Evolutionary conservation across 2,113 vertebrate species (phyloP).

Genomic region (Leucopsar rothschildi): DNA sequence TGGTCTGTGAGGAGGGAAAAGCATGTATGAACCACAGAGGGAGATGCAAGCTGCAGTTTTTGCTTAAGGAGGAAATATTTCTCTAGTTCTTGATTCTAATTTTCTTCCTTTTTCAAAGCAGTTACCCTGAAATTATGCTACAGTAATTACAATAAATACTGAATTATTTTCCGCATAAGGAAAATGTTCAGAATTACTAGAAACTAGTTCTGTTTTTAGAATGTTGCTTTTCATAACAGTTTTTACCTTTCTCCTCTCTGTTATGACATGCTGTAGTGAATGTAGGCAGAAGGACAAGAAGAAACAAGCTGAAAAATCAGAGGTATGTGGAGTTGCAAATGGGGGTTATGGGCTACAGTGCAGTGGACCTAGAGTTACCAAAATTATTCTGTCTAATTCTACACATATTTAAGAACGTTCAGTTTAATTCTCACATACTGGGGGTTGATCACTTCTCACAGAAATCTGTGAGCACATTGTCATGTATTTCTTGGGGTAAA

Average conservation of each 20-base stretch:
- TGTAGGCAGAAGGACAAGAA: not conserved
- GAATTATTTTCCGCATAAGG: not conserved
- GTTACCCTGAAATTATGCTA: not conserved
- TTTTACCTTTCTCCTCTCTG: not conserved
- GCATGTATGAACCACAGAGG: not conserved
- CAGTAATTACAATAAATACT: not conserved
- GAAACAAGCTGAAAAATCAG: not conserved
- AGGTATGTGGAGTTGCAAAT: not conserved
- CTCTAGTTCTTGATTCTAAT: not conserved
- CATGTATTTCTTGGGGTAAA: not conserved
- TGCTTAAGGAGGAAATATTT: not conserved
- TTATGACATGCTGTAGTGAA: not conserved
- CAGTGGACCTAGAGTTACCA: not conserved
- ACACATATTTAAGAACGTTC: not conserved
- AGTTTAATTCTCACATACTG: not conserved
- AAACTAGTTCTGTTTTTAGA: not conserved
- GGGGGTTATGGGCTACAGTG: not conserved
- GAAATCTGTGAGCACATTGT: not conserved
- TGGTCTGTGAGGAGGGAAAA: not conserved
- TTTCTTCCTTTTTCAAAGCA: not conserved
- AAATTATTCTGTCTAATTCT: not conserved
- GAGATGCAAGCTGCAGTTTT: not conserved
- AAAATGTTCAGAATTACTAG: not conserved
- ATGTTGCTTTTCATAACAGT: not conserved
- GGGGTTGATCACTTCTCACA: not conserved